phyloP scores from a whole-genome alignment of 1,140 invertebrate genomes.

The Penaeus indicus region DNA sequence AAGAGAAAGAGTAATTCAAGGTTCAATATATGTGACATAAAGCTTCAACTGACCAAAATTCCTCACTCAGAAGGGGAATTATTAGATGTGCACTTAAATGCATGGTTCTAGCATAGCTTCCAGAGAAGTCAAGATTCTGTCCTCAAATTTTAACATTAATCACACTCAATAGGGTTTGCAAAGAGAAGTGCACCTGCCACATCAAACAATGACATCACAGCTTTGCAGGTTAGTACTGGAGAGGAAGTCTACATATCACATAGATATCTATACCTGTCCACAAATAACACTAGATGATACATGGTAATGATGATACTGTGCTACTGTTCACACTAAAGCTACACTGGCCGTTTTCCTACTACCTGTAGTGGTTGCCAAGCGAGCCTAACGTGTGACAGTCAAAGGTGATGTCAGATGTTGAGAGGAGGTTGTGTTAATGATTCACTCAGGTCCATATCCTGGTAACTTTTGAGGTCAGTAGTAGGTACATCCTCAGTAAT shows the following conservation, averaged over 20 bases:
- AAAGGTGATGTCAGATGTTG: slow-evolving; percentile 62
- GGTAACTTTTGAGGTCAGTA: slow-evolving; percentile 54
- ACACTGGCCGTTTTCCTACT: neutral
- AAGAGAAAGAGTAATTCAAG: slow-evolving; percentile 15
- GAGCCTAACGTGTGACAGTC: slow-evolving; percentile 51
- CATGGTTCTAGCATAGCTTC: slow-evolving; percentile 45
- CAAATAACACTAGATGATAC: slow-evolving; percentile 54
- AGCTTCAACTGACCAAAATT: slow-evolving; percentile 55
- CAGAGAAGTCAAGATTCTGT: slow-evolving; percentile 54
- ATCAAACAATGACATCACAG: slow-evolving; percentile 57
- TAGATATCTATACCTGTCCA: slow-evolving; percentile 51
- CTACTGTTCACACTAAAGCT: slow-evolving; percentile 52
- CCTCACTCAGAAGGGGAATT: slow-evolving; percentile 15
- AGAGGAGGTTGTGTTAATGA: slow-evolving; percentile 53
- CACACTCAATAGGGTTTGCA: slow-evolving; percentile 42
- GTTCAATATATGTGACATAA: slow-evolving; percentile 47
- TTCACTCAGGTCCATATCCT: slow-evolving; percentile 61
- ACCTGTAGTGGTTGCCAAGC: slow-evolving; percentile 28
- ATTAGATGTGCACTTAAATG: slow-evolving; percentile 35
- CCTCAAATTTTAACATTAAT: slow-evolving; percentile 45
- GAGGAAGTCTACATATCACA: slow-evolving; percentile 60
- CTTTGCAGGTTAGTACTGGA: slow-evolving; percentile 51
- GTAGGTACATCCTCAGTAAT: slow-evolving; percentile 56
- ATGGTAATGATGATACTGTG: slow-evolving; percentile 41
- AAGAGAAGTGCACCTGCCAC: slow-evolving; percentile 44